phyloP scores from a whole-genome alignment of 2,888 invertebrate species.

The Tillus elongatus region DNA sequence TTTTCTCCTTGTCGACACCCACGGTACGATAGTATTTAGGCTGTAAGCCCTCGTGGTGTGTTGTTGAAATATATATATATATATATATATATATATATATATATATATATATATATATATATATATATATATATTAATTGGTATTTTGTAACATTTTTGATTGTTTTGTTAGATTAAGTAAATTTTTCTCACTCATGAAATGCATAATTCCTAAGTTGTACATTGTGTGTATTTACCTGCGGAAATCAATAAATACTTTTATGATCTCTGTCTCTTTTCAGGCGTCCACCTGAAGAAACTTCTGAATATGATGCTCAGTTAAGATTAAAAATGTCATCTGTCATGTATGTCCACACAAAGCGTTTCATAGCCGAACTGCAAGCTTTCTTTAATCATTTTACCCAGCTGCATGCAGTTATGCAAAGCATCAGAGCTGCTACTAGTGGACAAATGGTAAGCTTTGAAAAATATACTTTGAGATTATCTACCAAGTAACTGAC shows the following conservation, averaged over 20 bases:
- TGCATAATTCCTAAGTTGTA: too few relatives aligned
- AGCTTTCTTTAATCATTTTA: slow-evolving; percentile 77
- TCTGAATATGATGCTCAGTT: slow-evolving; percentile 61
- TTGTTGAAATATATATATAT: too few relatives aligned
- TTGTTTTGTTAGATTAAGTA: too few relatives aligned
- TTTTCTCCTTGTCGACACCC: too few relatives aligned
- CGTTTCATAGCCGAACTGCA: slow-evolving; percentile 83
- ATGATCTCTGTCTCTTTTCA: slow-evolving; percentile 24
- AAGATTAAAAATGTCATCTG: slow-evolving; percentile 77
- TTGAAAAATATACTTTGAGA: not conserved
- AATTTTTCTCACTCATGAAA: too few relatives aligned
- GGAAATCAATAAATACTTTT: not conserved
- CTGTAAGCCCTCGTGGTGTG: too few relatives aligned
- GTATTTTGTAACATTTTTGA: too few relatives aligned
- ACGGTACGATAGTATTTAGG: too few relatives aligned
- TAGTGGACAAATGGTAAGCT: slow-evolving; percentile 48
- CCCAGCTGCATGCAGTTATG: slow-evolving; percentile 72
- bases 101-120: too few relatives aligned
- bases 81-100: too few relatives aligned
- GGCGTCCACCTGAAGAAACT: slow-evolving; percentile 46
- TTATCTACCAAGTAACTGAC: not conserved
- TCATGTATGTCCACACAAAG: slow-evolving; percentile 89
- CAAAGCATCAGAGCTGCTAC: slow-evolving; percentile 55
- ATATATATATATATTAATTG: too few relatives aligned
- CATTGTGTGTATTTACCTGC: too few relatives aligned